Evolutionary conservation across 1,140 invertebrate species (phyloP), one percentile per base, ranked within the genome.

Genomic region (Anthonomus grandis): DNA sequence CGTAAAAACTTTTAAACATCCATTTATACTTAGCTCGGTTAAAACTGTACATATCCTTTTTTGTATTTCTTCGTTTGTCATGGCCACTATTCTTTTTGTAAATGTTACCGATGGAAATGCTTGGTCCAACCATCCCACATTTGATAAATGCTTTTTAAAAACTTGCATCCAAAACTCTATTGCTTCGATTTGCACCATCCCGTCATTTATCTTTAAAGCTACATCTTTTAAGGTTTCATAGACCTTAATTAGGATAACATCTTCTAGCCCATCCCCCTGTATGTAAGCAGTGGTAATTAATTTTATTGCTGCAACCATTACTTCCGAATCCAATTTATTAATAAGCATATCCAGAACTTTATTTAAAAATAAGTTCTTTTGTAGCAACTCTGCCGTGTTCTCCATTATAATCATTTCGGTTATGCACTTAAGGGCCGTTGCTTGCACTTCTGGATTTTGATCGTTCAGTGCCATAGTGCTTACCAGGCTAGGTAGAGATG

Each of bases 391-490:
- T n/a, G 49, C 39, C 2, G 50, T 42, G n/a, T 44, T 47, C 4
- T 57, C 46, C 38, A 31, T 37, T 12, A 44, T 19, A 36, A 57
- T 36, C 12, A 57, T 42, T 44, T 57, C 23, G 34, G 44, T 37
- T 9, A 57, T 38, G 45, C 55, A 57, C 25, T 57, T 57, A 27
- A 57, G 42, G 2, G 55, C 55, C 9, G 46, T 38, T 12, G 55
- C 55, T 45, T 27, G 31, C 4, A 57, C 55, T 31, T 10, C 13
- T 3, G 21, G 24, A 27, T 23, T 42, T 27, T 49, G 46, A 34
- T 57, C 55, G 37, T 57, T 57, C 36, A 57, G 21, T 3, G 55
- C 55, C 55, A 57, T 57, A 10, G 55, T 50, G 4, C 38, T 42
- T 18, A 47, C 25, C 13, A 57, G 25, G 24, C 24, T 10, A 2